Base-by-base conservation (phyloP, 2,888 invertebrate genomes). In the Drosophila nr. perissopoda region DNA sequence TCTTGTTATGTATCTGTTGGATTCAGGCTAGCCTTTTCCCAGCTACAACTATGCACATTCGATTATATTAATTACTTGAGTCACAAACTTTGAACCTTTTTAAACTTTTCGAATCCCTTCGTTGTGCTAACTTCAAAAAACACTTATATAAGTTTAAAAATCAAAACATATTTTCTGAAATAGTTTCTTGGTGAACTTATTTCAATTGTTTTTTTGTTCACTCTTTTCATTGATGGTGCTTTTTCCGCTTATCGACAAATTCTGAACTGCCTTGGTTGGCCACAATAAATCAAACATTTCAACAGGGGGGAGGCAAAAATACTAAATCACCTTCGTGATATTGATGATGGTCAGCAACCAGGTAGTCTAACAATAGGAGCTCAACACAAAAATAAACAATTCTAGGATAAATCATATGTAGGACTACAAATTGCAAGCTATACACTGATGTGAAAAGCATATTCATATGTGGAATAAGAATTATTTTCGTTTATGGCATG, bases 271-370 rank as follows among this genome's bases (percentile, higher is more conserved):
- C 51, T 29, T 61, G 40, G 58, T 59, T 70, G 62, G 56, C 51
- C 69, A 75, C 87, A 87, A 84, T 82, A 87, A 85, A 85, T 87
- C 85, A 85, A 65, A 73, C 69, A 71, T 77, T 80, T 80, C 85
- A 85, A 85, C 80, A 7, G 13, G 21, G 13, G 87, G 73, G 63
- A 4, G 60, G 66, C 62, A 76, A 62, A 58, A 69, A 77, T 73
- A 69, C 64, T 72, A 80, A 80, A 77, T 77, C 80, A 80, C 69
- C 48, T 72, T 72, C 54, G 34, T 62, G 45, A 45, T 53, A 7
- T 52, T 53, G 53, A 64, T 71, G 74, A 60, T 62, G 56, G 52
- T 58, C 69, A 76, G 67, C 63, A 63, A 51, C 38, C 68, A 73
- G 69, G 54, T 59, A 60, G 54, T 59, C 60, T 10, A 58, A 48